A percentile compares a stretch with the other conserved stretches of the same genome.
Evolutionary conservation across 2,888 invertebrate species (phyloP).

Genomic region (Amphipyra tragopoginis): DNA sequence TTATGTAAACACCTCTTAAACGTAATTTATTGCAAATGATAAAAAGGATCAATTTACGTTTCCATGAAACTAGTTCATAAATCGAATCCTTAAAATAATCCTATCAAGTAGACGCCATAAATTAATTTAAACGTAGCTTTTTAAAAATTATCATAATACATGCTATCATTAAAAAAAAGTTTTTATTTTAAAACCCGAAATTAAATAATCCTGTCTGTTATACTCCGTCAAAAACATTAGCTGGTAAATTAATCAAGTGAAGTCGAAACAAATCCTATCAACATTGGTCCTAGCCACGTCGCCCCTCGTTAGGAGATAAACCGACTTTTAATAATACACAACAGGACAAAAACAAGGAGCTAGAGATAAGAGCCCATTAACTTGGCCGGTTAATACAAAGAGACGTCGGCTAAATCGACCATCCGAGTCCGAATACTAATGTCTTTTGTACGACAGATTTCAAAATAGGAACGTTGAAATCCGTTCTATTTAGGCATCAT

Average conservation of each 20-base stretch:
- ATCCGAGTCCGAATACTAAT: conserved; percentile 63
- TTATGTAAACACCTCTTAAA: conserved; percentile 19
- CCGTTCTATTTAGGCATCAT: conserved; percentile 26
- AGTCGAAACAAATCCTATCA: conserved; percentile 61
- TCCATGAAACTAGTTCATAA: conserved; percentile 9
- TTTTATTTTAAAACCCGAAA: conserved; percentile 1
- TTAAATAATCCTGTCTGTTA: conserved; percentile 24
- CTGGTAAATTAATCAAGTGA: conserved; percentile 64
- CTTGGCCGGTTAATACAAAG: conserved; percentile 80
- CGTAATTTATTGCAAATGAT: conserved; percentile 29
- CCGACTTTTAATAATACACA: conserved; percentile 79
- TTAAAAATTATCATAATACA: conserved; percentile 45
- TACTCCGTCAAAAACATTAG: conserved; percentile 59
- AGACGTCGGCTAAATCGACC: conserved; percentile 79
- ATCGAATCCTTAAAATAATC: conserved; percentile 16
- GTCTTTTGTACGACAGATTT: conserved; percentile 49
- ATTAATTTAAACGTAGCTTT: conserved; percentile 22
- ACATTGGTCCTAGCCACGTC: conserved; percentile 64
- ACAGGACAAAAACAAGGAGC: conserved; percentile 79
- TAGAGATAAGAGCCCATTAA: conserved; percentile 83
- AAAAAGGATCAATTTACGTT: not conserved
- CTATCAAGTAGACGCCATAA: conserved; percentile 24
- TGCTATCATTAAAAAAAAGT: conserved; percentile 26
- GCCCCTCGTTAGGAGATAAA: conserved; percentile 76
- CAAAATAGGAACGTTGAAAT: conserved; percentile 50